Base-by-base conservation (phyloP, 2,113 vertebrate species). In the Hylia prasina region DNA sequence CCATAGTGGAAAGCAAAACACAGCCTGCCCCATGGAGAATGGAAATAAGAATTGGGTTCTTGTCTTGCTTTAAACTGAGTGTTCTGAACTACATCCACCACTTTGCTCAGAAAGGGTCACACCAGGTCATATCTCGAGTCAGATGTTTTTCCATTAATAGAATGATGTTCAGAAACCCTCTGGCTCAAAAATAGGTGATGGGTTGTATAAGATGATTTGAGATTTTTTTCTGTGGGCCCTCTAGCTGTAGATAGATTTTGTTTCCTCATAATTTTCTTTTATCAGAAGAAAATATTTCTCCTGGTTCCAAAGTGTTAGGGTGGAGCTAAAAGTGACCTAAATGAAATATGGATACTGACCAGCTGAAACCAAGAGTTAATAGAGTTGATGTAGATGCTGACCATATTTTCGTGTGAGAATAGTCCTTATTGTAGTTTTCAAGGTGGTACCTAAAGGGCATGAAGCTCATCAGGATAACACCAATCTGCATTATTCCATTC, bases 391-490 rank as follows among this genome's bases (percentile, higher is more conserved):
- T 35, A 45, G 63, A 23, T 25, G 28, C 27, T 76, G 75, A 21
- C 10, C 10, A 5, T 14, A 4, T n/a, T 79, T 70, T 54, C 5
- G 8, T 27, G 15, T 23, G 31, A 39, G 58, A 58, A 13, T 15
- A 66, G 12, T 45, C 25, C 21, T 64, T 30, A 40, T 0, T 61
- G 24, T 35, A 5, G 8, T 45, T 82, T 57, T 53, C 39, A 35
- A 58, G 35, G 53, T 48, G n/a, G 8, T 15, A 14, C n/a, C 75
- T 30, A n/a, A 61, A 42, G 31, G 33, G 12, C 61, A 25, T 0
- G 0, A 51, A 58, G 48, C 37, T 87, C 22, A 22, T 0, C 1
- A 54, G 25, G 40, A 9, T 58, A 27, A 21, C 0, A 6, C 47
- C 56, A 15, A 6, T 71, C 30, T 54, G 48, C 50, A 53, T 56